phyloP scores from a whole-genome alignment of 2,888 invertebrate genomes.

The Exephanes ischioxanthus region DNA sequence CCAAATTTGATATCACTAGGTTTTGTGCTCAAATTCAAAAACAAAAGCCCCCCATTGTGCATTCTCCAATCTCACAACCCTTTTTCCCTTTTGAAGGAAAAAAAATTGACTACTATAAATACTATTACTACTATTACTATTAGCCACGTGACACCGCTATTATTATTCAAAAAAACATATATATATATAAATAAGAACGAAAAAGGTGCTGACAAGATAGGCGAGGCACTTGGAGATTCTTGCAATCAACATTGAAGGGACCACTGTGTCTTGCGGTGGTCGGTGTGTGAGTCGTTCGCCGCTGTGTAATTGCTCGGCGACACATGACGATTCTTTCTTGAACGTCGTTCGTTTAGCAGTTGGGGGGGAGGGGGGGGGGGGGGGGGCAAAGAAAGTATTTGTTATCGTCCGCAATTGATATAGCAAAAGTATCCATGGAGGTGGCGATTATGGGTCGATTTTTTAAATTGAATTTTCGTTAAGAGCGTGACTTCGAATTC shows the following conservation, averaged over 20 bases:
- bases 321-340: slow-evolving; percentile 11
- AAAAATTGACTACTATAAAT: slow-evolving; percentile 6
- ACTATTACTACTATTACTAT: neutral
- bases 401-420: slow-evolving; percentile 15
- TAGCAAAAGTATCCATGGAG: neutral
- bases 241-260: neutral
- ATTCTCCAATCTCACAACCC: slow-evolving; percentile 66
- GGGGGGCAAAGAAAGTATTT: slow-evolving; percentile 9
- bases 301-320: neutral
- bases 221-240: neutral
- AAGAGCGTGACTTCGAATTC: neutral
- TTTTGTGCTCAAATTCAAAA: slow-evolving; percentile 75
- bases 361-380: too few species aligned
- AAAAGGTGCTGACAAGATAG: slow-evolving; percentile 1
- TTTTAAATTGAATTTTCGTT: neutral
- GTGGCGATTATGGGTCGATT: neutral
- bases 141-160: neutral
- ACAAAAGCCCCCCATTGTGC: slow-evolving; percentile 60
- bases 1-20: slow-evolving; percentile 74
- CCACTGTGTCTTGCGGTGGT: neutral
- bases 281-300: neutral
- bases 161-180: neutral
- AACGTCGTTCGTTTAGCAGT: neutral
- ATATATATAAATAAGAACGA: neutral
- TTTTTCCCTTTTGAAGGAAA: neutral